phyloP scores from a whole-genome alignment of 1,140 invertebrate genomes.

The Adoxophyes honmai region DNA sequence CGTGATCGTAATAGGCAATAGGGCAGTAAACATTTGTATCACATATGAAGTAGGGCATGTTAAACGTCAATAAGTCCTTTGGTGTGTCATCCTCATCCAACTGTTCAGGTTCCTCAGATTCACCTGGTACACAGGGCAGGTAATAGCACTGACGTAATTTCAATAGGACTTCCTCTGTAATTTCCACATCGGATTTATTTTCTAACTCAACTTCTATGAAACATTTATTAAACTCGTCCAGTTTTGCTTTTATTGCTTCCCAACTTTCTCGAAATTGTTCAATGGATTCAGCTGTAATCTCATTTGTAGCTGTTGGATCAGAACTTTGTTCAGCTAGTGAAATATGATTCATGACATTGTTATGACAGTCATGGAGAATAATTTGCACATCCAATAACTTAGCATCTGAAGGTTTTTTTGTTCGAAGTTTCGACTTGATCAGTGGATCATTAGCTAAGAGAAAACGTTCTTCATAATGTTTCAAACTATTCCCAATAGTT shows the following conservation, averaged over 20 bases:
- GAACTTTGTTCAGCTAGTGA: not conserved
- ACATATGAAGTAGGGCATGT: constrained; percentile 65
- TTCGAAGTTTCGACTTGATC: constrained; percentile 44
- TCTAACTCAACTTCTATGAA: constrained; percentile 55
- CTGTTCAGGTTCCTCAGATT: constrained; percentile 43
- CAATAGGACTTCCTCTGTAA: constrained; percentile 55
- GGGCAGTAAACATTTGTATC: constrained; percentile 78
- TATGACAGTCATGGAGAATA: constrained; percentile 23
- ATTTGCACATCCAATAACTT: constrained; percentile 32
- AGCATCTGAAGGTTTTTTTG: constrained; percentile 19
- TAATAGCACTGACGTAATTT: constrained; percentile 53
- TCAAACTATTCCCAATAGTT: constrained; percentile 39
- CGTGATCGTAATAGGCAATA: constrained; percentile 68
- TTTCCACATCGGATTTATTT: constrained; percentile 52
- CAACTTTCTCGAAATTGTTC: constrained; percentile 64
- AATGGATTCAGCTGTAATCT: constrained; percentile 44
- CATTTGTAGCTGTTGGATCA: constrained; percentile 2
- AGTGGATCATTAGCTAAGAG: constrained; percentile 45
- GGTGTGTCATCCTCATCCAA: constrained; percentile 38
- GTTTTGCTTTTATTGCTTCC: constrained; percentile 53
- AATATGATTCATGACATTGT: not conserved
- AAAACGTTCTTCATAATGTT: constrained; percentile 50
- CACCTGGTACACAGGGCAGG: constrained; percentile 26
- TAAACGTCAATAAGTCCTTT: constrained; percentile 45
- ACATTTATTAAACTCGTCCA: constrained; percentile 51